phyloP scores from a whole-genome alignment of 1,140 invertebrate species.

The Aradophagus sp. region DNA sequence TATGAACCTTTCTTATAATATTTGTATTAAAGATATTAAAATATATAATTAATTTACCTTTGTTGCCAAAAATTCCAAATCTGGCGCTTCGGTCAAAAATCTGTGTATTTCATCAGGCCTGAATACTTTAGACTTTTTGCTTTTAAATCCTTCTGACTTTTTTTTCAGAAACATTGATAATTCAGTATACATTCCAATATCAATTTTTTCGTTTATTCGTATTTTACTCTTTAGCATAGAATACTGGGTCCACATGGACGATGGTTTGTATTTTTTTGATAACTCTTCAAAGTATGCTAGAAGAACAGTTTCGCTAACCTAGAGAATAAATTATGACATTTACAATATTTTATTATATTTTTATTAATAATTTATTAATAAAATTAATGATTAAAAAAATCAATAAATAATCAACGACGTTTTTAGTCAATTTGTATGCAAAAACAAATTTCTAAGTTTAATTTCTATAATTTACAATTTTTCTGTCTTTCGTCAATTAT shows the following conservation, averaged over 20 bases:
- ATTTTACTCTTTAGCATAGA: slow-evolving; percentile 34
- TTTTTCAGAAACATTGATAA: slow-evolving; percentile 18
- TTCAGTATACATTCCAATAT: slow-evolving; percentile 8
- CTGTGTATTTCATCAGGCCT: slow-evolving; percentile 4
- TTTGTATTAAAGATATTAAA: too few species aligned
- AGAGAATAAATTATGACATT: too few species aligned
- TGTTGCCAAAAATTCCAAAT: slow-evolving; percentile 8
- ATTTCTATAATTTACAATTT: too few species aligned
- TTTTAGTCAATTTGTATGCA: too few species aligned
- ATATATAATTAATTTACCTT: too few species aligned
- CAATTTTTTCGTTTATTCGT: slow-evolving; percentile 3
- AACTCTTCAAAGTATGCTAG: slow-evolving; percentile 19
- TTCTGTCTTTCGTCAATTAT: too few species aligned
- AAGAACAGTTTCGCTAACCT: too few species aligned
- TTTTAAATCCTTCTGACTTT: slow-evolving; percentile 16
- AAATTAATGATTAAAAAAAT: too few species aligned
- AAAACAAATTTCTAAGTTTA: too few species aligned
- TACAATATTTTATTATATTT: too few species aligned
- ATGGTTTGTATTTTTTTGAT: slow-evolving; percentile 16
- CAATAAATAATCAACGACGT: too few species aligned
- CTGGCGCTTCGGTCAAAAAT: slow-evolving; percentile 23
- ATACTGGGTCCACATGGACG: slow-evolving; percentile 9
- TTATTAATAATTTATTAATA: too few species aligned
- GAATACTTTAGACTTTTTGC: slow-evolving; percentile 38
- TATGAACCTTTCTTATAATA: not conserved